Percentiles rank a stretch among this genome's conserved stretches.
Conservation (phyloP, 2,888 invertebrate genomes). For the Imbricaverruca yamaguchii region DNA sequence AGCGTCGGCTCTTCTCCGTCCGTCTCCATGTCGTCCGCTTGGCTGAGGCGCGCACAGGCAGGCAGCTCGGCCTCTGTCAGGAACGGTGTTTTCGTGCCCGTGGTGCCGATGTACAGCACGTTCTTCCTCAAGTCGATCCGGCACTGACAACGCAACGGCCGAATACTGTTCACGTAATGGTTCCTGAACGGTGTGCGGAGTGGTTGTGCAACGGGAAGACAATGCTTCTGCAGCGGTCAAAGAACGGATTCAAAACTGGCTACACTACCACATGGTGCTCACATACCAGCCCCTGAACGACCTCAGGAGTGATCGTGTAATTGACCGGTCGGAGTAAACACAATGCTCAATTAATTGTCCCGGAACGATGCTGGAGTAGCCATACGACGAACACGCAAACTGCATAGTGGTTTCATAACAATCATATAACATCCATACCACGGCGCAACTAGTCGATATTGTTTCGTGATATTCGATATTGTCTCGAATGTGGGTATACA, state of each 20-base stretch:
- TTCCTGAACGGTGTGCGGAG: not conserved
- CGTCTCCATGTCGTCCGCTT: not conserved
- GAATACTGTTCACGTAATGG: no score
- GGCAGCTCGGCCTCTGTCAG: constrained; percentile 71
- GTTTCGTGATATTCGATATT: no score
- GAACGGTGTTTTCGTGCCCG: constrained; percentile 83
- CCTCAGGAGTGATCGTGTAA: no score
- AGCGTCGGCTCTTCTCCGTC: not conserved
- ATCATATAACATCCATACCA: no score
- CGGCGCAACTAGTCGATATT: no score
- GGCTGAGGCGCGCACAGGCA: constrained; percentile 67
- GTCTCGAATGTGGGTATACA: no score
- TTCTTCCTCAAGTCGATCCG: constrained; percentile 84
- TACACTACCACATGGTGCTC: not conserved
- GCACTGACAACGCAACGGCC: constrained; percentile 52
- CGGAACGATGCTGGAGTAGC: no score
- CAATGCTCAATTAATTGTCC: no score
- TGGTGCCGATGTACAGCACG: constrained; percentile 83
- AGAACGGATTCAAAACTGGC: not conserved
- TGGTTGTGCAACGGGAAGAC: not conserved
- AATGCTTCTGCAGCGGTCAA: not conserved
- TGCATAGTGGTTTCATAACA: no score
- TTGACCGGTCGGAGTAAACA: no score
- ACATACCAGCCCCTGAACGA: not conserved
- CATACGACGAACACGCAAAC: no score